Base-by-base conservation (phyloP, 2,797 vertebrate genomes). In the Hyperoplus lanceolatus region DNA sequence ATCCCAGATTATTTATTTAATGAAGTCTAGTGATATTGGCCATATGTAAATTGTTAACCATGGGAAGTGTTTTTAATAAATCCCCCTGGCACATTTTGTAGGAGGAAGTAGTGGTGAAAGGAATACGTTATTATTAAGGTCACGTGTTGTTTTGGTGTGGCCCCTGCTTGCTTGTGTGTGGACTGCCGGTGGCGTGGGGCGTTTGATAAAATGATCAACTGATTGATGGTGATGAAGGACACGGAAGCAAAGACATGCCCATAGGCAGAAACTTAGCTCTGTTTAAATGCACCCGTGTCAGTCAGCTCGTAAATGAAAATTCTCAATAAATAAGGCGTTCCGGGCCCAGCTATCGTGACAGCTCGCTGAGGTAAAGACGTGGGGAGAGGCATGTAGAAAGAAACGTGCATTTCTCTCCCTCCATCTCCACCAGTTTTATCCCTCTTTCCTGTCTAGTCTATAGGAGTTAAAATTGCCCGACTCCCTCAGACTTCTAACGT, bases 21-120 rank as follows among this genome's bases (percentile, higher is more conserved):
- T 94, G 90, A 93, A 93, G 90, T 93, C 86, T 84, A 91, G 84
- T 90, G 90, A 92, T 93, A 93, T 92, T 92, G 89, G 87, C 86
- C 81, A 82, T 92, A 94, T 94, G 92, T 90, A 94, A 94, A 94
- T 94, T 88, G 91, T 93, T 92, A 92, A 91, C 86, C 85, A 91
- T 75, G 63, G 83, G 86, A 86, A 90, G 81, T 88, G 77, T 87
- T 89, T 88, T 91, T 81, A 89, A 90, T 74, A 89, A 93, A 93
- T 92, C 83, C 86, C 29, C 81, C 66, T 56, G 75, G 86, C 70
- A 80, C 75, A 85, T 89, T 91, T 85, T 63, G 60, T 63, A 54
- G 73, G 80, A 84, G 29, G 29, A 29, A 29, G 29, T 29, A 76
- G 86, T 72, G 45, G 79, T 65, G 81, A 91, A 87, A 88, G 59